A percentile compares a stretch with the other conserved stretches of the same genome.
phyloP scores from a whole-genome alignment of 2,888 invertebrate genomes.

The Dysmachus trigonus region DNA sequence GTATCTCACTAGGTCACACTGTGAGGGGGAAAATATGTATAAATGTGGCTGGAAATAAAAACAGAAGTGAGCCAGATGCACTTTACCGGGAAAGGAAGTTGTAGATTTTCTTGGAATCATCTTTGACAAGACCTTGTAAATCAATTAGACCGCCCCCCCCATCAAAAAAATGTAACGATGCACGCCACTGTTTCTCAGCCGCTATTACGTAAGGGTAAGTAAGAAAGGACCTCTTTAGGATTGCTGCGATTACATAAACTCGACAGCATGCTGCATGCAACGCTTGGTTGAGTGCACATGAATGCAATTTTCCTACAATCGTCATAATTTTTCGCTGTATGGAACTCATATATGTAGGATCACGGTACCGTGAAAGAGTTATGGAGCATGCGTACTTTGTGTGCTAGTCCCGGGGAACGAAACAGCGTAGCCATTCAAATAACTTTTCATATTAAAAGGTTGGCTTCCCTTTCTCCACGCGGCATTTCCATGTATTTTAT shows the following conservation, averaged over 20 bases:
- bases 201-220: conserved; percentile 3
- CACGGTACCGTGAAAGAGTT: not conserved
- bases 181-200: not conserved
- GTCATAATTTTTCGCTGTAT: not conserved
- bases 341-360: not conserved
- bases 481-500: not conserved
- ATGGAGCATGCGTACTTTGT: conserved; percentile 16
- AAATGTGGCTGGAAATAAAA: not conserved
- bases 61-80: not conserved
- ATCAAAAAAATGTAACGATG: not conserved
- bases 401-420: not conserved
- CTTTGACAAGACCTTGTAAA: not conserved
- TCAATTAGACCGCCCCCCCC: no score
- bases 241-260: not conserved
- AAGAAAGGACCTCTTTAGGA: not conserved
- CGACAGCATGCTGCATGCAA: not conserved
- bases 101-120: not conserved
- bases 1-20: not conserved
- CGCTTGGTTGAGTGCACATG: not conserved
- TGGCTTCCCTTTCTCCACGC: not conserved
- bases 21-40: not conserved
- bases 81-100: not conserved
- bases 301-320: conserved; percentile 10
- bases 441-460: not conserved
- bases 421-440: conserved; percentile 3